Evolutionary conservation across 1,140 invertebrate genomes (phyloP), one percentile per base, ranked within the genome.

Genomic region (Nebria ingens): DNA sequence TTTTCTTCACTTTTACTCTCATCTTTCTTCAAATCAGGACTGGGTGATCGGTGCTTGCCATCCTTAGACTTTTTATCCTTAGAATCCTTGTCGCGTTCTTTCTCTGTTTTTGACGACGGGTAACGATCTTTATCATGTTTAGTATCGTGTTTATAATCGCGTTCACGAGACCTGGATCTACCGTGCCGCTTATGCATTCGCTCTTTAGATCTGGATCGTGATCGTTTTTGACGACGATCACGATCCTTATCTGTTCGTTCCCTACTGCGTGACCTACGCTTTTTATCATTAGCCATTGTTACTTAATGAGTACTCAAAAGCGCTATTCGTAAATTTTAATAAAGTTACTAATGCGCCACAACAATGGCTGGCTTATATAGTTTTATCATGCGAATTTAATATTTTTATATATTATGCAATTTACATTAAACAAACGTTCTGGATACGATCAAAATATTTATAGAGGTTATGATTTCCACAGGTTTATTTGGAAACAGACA

Each of bases 211-310:
- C 68, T 57, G 13, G 66, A 69, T 17, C 66, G 58, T 56, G 61
- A 63, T 3, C 56, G 29, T 17, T 60, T 55, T 52, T 21, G 19
- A 13, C 9, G n/a, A 57, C 65, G 64, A 2, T 73, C 72, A 11
- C 73, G 58, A 21, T 71, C 59, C 64, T 76, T 66, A 57, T 69
- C 67, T 17, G 59, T 60, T 12, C 75, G 63, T 56, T 79, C 77
- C 20, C 70, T 69, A 20, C 76, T 77, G 51, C 76, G 68, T 2
- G 76, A 77, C 12, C 75, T 66, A 13, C 76, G 65, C 56, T 76
- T 76, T 62, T 76, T 77, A 55, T 78, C 75, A 58, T 70, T 73
- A 3, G 64, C 76, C 76, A 77, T 77, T 53, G 13, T 56, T 45
- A 17, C 3, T 45, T 45, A 17, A 12, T 11, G 6, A 12, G 15